Evolutionary conservation across 2,113 vertebrate genomes (phyloP), one percentile per base, ranked within the genome.

Genomic region (Geothlypis trichas): DNA sequence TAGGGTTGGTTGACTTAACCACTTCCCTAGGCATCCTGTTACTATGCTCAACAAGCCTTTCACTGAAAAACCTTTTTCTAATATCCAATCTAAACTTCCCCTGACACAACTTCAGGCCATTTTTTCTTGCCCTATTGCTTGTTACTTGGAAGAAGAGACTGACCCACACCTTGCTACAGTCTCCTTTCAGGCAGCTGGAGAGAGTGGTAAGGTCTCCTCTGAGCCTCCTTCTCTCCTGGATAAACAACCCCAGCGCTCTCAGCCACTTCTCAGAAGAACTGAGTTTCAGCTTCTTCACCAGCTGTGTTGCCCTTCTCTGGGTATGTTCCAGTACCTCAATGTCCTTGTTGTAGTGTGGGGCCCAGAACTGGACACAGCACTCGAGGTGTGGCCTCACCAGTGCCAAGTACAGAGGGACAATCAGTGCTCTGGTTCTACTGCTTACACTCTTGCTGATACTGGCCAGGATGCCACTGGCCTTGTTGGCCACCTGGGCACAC

Each of bases 341-440:
- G n/a, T 62, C 30, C 31, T 76, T n/a, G 9, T 22, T 61, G 30
- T 10, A 39, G 30, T 41, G n/a, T 55, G 41, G 10, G 57, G 8
- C 19, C 24, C 41, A 71, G 41, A 55, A 71, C 11, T 21, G 24
- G 49, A 63, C 30, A 47, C 5, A 49, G 19, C n/a, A 66, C 12
- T 41, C 0, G 0, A 47, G 11, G n/a, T 41, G 23, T 6, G 28
- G 20, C n/a, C n/a, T 41, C n/a, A 71, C 14, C 16, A 71, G 10
- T 47, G 10, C n/a, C 24, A 3, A 33, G n/a, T 41, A 71, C 13
- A 71, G 35, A 5, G 13, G 12, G 8, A 44, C 27, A 44, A 33
- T 62, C 19, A 5, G 18, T 20, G 39, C 23, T 28, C 39, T 54
- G 13, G n/a, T 21, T 22, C 55, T 87, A n/a, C 39, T 62, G 65